These are phyloP conservation scores for Heliconius charithonia DNA, from an alignment of 2,888 invertebrate genomes.

Conservation along the genomic window DNA sequence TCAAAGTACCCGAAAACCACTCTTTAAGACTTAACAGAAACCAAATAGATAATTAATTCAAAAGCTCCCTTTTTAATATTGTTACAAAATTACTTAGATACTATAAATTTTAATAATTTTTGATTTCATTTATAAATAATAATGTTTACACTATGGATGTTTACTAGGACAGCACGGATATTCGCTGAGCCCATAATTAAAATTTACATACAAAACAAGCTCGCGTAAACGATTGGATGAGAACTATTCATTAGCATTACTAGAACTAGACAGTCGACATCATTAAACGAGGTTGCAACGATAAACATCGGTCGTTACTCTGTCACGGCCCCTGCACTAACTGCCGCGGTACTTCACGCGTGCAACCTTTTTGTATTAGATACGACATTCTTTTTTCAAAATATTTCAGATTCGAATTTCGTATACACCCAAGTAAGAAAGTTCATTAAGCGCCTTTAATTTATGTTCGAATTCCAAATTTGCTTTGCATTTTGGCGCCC, in stretches of 20 bases:
- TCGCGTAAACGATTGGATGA: conserved; percentile 48
- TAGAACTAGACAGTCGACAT: conserved; percentile 45
- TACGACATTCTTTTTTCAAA: conserved; percentile 50
- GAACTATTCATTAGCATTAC: conserved; percentile 49
- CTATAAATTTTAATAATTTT: not conserved
- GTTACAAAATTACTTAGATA: not conserved
- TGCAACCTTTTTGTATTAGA: conserved; percentile 67
- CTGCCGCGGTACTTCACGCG: conserved; percentile 73
- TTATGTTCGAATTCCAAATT: conserved; percentile 60
- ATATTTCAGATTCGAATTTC: conserved; percentile 55
- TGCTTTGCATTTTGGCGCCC: conserved; percentile 66
- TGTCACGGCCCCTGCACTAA: conserved; percentile 79
- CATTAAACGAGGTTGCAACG: conserved; percentile 57
- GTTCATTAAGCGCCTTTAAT: conserved; percentile 74
- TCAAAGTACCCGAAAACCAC: conserved; percentile 60
- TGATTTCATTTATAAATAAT: not conserved
- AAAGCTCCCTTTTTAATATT: not conserved
- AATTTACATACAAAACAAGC: conserved; percentile 46
- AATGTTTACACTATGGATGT: not conserved
- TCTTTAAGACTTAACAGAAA: conserved; percentile 12
- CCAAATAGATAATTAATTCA: conserved; percentile 9
- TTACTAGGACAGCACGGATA: conserved; percentile 28
- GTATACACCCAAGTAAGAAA: conserved; percentile 51
- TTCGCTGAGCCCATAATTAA: conserved; percentile 39
- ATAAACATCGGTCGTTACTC: conserved; percentile 78